phyloP scores from a whole-genome alignment of 2,113 vertebrate genomes.

The Crotalus viridis region DNA sequence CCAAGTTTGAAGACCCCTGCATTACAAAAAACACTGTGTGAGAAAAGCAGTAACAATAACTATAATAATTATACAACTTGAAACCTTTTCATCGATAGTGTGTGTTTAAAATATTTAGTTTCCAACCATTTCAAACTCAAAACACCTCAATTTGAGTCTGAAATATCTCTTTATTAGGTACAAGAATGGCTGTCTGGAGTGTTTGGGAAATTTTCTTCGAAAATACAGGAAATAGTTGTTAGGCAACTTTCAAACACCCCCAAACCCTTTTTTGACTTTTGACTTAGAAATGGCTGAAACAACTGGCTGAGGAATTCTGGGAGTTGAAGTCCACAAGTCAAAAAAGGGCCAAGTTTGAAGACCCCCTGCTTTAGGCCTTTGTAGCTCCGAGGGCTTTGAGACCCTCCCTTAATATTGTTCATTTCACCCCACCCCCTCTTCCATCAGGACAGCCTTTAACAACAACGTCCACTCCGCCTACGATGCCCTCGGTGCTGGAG shows the following conservation, averaged over 20 bases:
- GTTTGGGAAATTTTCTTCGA: neutral
- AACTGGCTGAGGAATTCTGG: no score
- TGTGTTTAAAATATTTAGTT: neutral
- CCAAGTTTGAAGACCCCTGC: no score
- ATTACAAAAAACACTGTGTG: neutral
- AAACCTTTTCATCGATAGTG: neutral
- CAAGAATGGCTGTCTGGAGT: neutral
- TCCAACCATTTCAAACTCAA: neutral
- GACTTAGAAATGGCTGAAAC: neutral
- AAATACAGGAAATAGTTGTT: neutral
- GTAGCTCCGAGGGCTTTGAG: no score
- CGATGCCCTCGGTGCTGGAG: conserved; percentile 74
- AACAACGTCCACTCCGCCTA: conserved; percentile 80
- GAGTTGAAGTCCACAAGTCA: no score
- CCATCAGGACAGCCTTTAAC: conserved; percentile 76
- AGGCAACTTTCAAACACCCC: neutral
- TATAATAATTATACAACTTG: neutral
- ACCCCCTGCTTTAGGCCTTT: neutral
- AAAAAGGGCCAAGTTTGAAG: no score
- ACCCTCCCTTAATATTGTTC: neutral
- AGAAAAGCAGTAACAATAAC: neutral
- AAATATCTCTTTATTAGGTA: neutral
- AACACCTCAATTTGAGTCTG: neutral
- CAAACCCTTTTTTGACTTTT: neutral
- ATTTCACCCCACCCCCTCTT: neutral